These are phyloP conservation scores for Anisognathus igniventris DNA, from an alignment of 2,797 vertebrate species.

Conservation along the genomic window DNA sequence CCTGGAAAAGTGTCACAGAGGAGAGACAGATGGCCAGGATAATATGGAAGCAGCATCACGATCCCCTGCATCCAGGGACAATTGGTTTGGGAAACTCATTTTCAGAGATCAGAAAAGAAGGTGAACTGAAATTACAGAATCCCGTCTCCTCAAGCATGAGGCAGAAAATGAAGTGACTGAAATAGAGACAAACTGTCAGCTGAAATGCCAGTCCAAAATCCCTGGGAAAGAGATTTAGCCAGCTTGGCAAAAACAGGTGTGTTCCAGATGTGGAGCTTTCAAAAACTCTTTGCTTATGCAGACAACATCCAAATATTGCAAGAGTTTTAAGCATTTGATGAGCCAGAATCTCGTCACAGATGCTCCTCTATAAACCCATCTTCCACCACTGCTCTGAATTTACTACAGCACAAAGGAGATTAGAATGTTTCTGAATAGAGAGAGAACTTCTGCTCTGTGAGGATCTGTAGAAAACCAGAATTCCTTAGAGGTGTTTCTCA, in stretches of 20 bases:
- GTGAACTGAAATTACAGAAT: neutral
- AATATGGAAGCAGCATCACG: accelerated
- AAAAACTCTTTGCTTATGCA: slow-evolving; percentile 18
- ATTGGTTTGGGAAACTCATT: neutral
- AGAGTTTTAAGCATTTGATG: neutral
- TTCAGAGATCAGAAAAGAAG: neutral
- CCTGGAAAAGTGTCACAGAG: neutral
- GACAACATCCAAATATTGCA: neutral
- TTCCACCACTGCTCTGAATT: neutral
- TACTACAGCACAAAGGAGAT: neutral
- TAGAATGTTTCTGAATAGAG: neutral
- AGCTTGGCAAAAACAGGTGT: slow-evolving; percentile 40
- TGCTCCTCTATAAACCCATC: neutral
- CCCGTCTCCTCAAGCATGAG: neutral
- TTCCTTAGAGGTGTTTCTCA: neutral
- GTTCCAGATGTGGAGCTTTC: slow-evolving; percentile 15
- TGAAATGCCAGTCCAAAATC: neutral
- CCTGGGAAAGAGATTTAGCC: neutral
- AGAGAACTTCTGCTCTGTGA: neutral
- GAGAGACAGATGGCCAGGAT: neutral
- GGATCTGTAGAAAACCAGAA: neutral
- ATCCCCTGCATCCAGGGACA: neutral
- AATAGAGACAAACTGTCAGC: neutral
- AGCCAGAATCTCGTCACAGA: neutral
- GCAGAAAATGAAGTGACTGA: neutral